Conservation (phyloP, 2,113 vertebrate species). For the Mesembrinibis cayennensis region DNA sequence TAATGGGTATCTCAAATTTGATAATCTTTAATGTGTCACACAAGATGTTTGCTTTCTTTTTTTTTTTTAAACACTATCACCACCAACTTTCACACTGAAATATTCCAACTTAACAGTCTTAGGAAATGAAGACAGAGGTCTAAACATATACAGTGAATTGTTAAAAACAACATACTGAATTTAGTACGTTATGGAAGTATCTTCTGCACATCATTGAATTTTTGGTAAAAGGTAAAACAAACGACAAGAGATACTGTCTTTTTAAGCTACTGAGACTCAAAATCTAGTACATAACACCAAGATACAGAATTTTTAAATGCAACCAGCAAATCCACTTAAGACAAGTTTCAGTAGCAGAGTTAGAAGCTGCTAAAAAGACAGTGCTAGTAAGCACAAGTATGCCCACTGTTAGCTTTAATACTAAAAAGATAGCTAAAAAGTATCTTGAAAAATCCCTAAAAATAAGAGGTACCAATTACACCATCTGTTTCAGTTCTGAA, state of each 20-base stretch:
- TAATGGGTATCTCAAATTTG: background rate
- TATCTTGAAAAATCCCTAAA: background rate
- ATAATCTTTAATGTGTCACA: background rate
- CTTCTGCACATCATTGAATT: background rate
- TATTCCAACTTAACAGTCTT: background rate
- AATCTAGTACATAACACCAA: background rate
- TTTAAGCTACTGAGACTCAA: background rate
- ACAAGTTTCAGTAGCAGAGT: background rate
- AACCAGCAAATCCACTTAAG: background rate
- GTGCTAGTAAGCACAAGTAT: background rate
- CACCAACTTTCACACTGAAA: background rate
- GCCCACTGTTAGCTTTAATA: background rate
- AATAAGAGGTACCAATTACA: background rate
- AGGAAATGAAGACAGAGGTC: background rate
- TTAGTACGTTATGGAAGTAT: background rate
- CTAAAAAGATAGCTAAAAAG: background rate
- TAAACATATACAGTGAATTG: background rate
- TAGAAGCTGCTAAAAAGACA: background rate
- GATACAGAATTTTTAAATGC: background rate
- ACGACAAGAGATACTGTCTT: background rate
- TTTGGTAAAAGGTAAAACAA: background rate
- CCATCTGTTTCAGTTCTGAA: background rate
- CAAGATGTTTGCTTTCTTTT: background rate
- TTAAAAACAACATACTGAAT: background rate
- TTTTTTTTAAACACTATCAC: background rate